Percentiles rank a stretch among this genome's conserved stretches.
phyloP scores from a whole-genome alignment of 2,113 vertebrate genomes.

The Datnioides undecimradiatus region DNA sequence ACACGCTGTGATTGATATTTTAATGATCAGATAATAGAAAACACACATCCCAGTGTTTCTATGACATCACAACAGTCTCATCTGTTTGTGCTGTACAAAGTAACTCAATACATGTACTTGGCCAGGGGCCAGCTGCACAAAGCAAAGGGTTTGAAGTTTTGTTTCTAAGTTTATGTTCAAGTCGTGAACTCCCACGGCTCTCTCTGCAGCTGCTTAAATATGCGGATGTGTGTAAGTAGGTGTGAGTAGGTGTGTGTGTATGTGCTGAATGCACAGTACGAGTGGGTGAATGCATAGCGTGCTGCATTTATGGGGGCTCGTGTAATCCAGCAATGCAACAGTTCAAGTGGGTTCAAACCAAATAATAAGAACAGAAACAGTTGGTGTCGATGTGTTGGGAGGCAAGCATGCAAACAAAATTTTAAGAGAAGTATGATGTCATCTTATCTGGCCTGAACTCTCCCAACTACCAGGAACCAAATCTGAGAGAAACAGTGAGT shows the following conservation, averaged over 20 bases:
- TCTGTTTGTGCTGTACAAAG: conserved; percentile 48
- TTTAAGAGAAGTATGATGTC: conserved; percentile 59
- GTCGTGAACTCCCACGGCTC: conserved; percentile 60
- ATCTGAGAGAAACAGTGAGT: conserved; percentile 57
- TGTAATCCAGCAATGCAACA: conserved; percentile 32
- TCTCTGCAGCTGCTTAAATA: conserved; percentile 57
- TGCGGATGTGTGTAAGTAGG: conserved; percentile 64
- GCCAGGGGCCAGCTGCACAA: conserved; percentile 43
- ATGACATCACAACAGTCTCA: conserved; percentile 65
- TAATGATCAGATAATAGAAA: conserved; percentile 62
- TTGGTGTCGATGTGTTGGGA: background rate
- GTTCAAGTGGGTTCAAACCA: conserved; percentile 22
- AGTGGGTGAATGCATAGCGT: conserved; percentile 52
- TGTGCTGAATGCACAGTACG: conserved; percentile 39
- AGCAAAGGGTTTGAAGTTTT: conserved; percentile 55
- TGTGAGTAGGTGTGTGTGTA: conserved; percentile 54
- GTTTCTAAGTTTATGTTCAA: conserved; percentile 59
- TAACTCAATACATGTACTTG: conserved; percentile 57
- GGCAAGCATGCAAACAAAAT: conserved; percentile 29
- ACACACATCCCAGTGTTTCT: conserved; percentile 51
- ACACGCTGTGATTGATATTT: conserved; percentile 42
- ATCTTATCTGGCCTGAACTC: conserved; percentile 60
- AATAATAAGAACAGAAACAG: conserved; percentile 32
- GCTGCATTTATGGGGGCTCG: conserved; percentile 34
- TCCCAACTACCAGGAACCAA: conserved; percentile 57